Evolutionary conservation across 2,797 vertebrate species (phyloP).

Genomic region (Sylvia borin): DNA sequence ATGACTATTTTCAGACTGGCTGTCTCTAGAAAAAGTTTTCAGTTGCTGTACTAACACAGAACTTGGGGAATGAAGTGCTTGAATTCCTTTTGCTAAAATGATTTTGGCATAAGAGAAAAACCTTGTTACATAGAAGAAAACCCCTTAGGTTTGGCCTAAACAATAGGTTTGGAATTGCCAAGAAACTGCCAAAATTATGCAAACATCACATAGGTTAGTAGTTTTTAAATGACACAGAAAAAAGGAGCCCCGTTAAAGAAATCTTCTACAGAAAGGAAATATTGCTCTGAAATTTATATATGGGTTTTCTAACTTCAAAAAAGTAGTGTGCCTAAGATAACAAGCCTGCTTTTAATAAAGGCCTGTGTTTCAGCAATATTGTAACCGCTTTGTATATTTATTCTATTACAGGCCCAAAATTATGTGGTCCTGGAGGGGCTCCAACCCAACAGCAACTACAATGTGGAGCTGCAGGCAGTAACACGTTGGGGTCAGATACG

Average conservation of each 20-base stretch:
- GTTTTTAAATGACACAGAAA: neutral
- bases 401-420: constrained; percentile 80
- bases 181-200: neutral
- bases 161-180: neutral
- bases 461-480: constrained; percentile 90
- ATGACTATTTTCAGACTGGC: neutral
- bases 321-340: constrained; percentile 1
- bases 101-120: neutral
- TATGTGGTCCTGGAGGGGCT: constrained; percentile 88
- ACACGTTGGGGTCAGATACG: constrained; percentile 92
- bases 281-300: neutral
- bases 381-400: neutral
- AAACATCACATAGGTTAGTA: neutral
- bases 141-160: neutral
- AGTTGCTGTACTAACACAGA: neutral
- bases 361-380: neutral
- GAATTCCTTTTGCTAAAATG: neutral
- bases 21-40: neutral
- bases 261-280: neutral
- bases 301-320: neutral
- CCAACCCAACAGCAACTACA: constrained; percentile 85
- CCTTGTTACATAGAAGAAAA: neutral
- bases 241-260: neutral
- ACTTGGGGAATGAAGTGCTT: neutral
- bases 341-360: constrained; percentile 20